A percentile compares a stretch with the other conserved stretches of the same genome.
Conservation (phyloP, 2,113 vertebrate genomes). For the Trinectes maculatus region DNA sequence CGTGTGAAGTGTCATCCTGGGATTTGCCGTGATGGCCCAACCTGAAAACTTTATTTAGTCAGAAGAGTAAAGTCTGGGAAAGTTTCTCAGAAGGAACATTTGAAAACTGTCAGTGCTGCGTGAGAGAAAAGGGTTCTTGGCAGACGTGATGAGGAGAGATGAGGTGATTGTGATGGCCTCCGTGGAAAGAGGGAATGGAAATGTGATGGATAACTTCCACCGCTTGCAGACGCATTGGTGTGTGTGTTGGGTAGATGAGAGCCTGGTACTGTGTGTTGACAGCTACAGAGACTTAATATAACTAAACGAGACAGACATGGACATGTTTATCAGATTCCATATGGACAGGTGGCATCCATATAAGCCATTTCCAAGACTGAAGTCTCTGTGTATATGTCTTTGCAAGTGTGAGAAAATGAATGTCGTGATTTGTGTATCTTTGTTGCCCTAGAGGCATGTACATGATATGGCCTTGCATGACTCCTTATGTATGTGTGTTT, state of each 20-base stretch:
- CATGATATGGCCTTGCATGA: constrained; percentile 23
- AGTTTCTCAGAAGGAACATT: constrained; percentile 12
- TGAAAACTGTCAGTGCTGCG: constrained; percentile 29
- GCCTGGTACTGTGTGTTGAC: constrained; percentile 38
- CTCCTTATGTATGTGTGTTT: background rate
- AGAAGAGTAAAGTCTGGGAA: constrained; percentile 17
- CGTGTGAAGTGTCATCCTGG: background rate
- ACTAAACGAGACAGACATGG: constrained; percentile 20
- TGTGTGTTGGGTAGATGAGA: constrained; percentile 4
- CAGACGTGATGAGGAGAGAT: constrained; percentile 69
- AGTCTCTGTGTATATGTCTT: constrained; percentile 23
- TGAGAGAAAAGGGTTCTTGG: constrained; percentile 69
- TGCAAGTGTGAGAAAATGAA: constrained; percentile 51
- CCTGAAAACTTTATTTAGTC: constrained; percentile 19
- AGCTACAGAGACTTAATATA: constrained; percentile 38
- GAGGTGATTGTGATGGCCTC: constrained; percentile 67
- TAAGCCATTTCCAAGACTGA: constrained; percentile 30
- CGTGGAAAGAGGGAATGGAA: constrained; percentile 48
- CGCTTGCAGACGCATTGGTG: constrained; percentile 22
- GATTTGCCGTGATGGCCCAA: background rate
- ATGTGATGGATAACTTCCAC: constrained; percentile 76
- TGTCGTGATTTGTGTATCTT: constrained; percentile 52
- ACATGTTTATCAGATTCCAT: constrained; percentile 49
- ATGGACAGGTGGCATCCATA: constrained; percentile 60
- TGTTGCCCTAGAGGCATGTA: constrained; percentile 15